Evolutionary conservation across 2,888 invertebrate genomes (phyloP).

Genomic region (Mesorhabditis spiculigera): DNA sequence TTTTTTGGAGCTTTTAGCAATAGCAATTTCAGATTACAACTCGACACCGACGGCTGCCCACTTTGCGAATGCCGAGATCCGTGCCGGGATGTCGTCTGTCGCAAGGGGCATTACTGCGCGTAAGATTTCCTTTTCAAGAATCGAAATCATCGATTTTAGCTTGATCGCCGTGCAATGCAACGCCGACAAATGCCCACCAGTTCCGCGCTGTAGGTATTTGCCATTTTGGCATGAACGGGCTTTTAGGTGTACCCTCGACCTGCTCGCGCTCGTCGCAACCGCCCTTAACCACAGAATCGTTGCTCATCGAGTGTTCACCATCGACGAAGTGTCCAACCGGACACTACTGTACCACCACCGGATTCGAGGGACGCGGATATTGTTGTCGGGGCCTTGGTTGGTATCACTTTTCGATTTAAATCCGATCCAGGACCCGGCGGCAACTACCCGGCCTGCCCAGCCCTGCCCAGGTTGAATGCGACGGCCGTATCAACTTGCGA

Average conservation of each 20-base stretch:
- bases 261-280: neutral
- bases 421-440: neutral
- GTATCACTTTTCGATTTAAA: slow-evolving; percentile 13
- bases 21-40: slow-evolving; percentile 20
- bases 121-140: neutral
- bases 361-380: slow-evolving; percentile 35
- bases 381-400: slow-evolving; percentile 41
- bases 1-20: slow-evolving; percentile 7
- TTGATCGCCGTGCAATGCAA: slow-evolving; percentile 8
- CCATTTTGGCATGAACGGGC: neutral
- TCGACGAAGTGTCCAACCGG: slow-evolving; percentile 42
- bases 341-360: slow-evolving; percentile 44
- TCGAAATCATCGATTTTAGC: neutral
- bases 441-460: neutral
- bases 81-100: slow-evolving; percentile 43
- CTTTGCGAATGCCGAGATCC: slow-evolving; percentile 45
- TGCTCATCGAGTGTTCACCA: slow-evolving; percentile 5
- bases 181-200: slow-evolving; percentile 5
- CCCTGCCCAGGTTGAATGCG: neutral
- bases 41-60: slow-evolving; percentile 47
- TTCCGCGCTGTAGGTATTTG: slow-evolving; percentile 3
- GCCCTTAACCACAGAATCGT: neutral
- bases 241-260: slow-evolving; percentile 1
- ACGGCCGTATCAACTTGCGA: neutral
- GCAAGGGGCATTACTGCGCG: neutral